Evolutionary conservation across 2,113 vertebrate genomes (phyloP).

Genomic region (Ciconia boyciana): DNA sequence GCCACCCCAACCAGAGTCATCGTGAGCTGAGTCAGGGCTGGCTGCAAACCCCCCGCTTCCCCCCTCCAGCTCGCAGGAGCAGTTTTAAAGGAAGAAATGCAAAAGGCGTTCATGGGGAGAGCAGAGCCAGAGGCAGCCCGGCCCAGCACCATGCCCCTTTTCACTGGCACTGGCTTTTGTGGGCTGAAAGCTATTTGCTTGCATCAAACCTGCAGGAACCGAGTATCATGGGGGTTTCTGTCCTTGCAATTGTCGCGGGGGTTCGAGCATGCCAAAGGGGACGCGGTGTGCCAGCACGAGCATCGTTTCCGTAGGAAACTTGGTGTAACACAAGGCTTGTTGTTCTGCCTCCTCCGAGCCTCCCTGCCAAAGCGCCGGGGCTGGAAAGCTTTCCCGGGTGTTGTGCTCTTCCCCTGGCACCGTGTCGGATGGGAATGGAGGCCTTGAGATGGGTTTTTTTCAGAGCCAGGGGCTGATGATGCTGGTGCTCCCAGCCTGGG

Average conservation of each 20-base stretch:
- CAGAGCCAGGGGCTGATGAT: not conserved
- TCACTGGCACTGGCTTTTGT: not conserved
- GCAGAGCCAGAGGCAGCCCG: not conserved
- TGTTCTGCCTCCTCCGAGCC: not conserved
- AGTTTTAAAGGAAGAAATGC: not conserved
- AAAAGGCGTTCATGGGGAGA: not conserved
- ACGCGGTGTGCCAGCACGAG: not conserved
- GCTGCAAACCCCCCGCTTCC: not conserved
- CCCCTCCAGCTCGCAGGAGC: not conserved
- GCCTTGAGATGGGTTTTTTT: not conserved
- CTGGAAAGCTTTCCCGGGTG: not conserved
- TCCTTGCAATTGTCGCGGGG: not conserved
- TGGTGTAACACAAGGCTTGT: not conserved
- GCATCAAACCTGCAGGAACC: not conserved
- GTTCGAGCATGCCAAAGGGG: not conserved
- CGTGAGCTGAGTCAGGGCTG: not conserved
- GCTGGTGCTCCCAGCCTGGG: not conserved
- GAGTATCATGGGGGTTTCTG: not conserved
- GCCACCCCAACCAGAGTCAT: not conserved
- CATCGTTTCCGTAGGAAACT: not conserved
- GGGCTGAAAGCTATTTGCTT: not conserved
- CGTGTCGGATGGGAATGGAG: rapidly evolving
- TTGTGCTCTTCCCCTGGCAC: rapidly evolving
- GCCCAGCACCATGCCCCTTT: not conserved
- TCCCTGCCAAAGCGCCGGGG: not conserved